Base-by-base conservation (phyloP, 2,888 invertebrate genomes). In the Ennomos quercinarius region DNA sequence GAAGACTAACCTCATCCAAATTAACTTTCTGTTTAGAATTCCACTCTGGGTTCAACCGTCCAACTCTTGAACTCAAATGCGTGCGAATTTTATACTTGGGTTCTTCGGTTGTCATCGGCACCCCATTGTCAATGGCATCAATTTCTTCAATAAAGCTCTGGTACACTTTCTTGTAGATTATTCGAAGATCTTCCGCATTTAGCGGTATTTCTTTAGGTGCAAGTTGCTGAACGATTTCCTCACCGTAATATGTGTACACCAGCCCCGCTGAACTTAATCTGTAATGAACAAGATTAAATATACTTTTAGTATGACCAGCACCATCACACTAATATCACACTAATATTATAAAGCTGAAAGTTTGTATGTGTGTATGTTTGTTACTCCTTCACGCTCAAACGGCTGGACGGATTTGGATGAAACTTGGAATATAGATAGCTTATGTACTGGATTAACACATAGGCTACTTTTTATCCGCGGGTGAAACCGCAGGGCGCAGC, bases 91-190 rank as follows among this genome's bases (percentile, higher is more conserved):
- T 93, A 81, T 98, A 98, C 36, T 87, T 91, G 0, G 96, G 95
- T 75, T 95, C 95, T 1, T 94, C 96, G 42, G 95, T 94, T 64
- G 94, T 95, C 93, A 97, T 96, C 0, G 96, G 95, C 0, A 99
- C 94, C n/a, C 99, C 99, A 91, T 99, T 99, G 83, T 99, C 99
- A 55, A 99, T 96, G 0, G 97, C 99, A 89, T 99, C 99, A 61
- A 99, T 94, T 93, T 99, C 99, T 89, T 96, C 96, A 10, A 99
- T 95, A 55, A 99, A 96, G 58, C 94, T 94, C 66, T 96, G 95
- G 83, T 99, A 99, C 0, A 99, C 93, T 80, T 95, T 94, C 64
- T 93, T 89, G 74, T 93, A 97, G 10, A 97, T 87, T 0, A 89
- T 73, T 61, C 86, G 87, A 0, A 96, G 72, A 52, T 95, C 93